Percentiles rank a stretch among this genome's conserved stretches.
These are phyloP conservation scores for Caenorhabditis angaria DNA, from an alignment of 2,888 invertebrate genomes.

Conservation along the genomic window DNA sequence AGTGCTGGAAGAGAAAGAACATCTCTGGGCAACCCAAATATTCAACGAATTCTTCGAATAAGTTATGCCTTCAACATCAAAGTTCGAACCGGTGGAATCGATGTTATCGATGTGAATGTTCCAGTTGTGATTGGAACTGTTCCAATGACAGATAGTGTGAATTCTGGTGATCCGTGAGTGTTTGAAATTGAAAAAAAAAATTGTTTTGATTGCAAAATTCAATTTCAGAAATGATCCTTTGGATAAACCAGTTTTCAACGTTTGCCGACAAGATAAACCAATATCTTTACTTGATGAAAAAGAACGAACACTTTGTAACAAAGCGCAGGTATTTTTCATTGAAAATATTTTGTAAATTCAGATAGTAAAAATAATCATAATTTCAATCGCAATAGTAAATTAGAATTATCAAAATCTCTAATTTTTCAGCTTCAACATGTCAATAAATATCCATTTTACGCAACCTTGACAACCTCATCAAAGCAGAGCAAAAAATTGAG, in stretches of 20 bases:
- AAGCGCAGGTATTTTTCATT: constrained; percentile 42
- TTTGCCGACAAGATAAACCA: constrained; percentile 48
- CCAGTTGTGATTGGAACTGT: constrained; percentile 63
- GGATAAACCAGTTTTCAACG: constrained; percentile 37
- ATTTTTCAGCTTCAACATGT: constrained; percentile 55
- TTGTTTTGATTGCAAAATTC: no score
- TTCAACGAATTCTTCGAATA: constrained; percentile 38
- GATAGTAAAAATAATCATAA: neutral
- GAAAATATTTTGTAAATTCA: neutral
- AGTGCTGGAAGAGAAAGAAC: constrained; percentile 36
- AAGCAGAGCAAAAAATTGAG: constrained; percentile 62
- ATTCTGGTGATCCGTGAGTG: constrained; percentile 30
- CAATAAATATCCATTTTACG: constrained; percentile 63
- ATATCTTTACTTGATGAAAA: constrained; percentile 44
- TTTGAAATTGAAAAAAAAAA: no score
- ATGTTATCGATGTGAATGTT: constrained; percentile 60
- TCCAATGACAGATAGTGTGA: constrained; percentile 41
- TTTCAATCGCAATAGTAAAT: neutral
- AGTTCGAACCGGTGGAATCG: constrained; percentile 51
- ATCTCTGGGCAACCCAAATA: no score
- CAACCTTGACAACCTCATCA: constrained; percentile 61
- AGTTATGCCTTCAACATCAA: constrained; percentile 38
- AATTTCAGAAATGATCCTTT: constrained; percentile 27
- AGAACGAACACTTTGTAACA: constrained; percentile 49
- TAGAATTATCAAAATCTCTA: constrained; percentile 6